A percentile compares a stretch with the other conserved stretches of the same genome.
Evolutionary conservation across 2,888 invertebrate species (phyloP).

Genomic region (Chloroclystis v-ata): DNA sequence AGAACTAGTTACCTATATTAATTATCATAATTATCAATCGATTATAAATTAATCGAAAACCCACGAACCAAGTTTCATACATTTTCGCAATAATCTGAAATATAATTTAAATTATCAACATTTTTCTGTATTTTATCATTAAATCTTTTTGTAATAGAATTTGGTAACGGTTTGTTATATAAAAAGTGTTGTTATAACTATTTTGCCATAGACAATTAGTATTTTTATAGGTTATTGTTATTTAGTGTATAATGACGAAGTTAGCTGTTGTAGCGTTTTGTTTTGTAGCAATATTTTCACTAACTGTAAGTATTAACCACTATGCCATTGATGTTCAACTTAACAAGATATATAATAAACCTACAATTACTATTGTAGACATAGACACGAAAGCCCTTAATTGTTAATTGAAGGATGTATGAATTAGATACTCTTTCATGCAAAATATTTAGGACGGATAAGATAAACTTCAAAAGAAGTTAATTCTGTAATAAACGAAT

Average conservation of each 20-base stretch:
- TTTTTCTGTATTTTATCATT: background rate
- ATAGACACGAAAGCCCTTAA: no score
- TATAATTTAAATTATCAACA: constrained; percentile 1
- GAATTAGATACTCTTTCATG: no score
- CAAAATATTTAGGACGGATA: no score
- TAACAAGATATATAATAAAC: no score
- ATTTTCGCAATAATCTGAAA: constrained; percentile 8
- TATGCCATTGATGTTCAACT: no score
- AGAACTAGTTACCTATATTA: no score
- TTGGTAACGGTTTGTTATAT: constrained; percentile 16
- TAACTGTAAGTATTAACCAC: constrained; percentile 27
- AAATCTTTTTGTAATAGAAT: constrained; percentile 14
- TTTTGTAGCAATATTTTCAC: constrained; percentile 19
- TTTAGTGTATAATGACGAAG: constrained; percentile 21
- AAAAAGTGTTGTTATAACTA: constrained; percentile 25
- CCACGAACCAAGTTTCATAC: background rate
- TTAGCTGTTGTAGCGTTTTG: constrained; percentile 17
- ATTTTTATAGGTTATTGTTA: constrained; percentile 13
- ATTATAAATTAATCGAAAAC: background rate
- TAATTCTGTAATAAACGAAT: no score
- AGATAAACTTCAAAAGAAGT: no score
- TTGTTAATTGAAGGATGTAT: no score
- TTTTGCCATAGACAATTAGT: constrained; percentile 17
- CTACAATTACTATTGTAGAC: no score
- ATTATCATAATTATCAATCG: no score